Percentiles rank a stretch among this genome's conserved stretches.
phyloP scores from a whole-genome alignment of 1,140 invertebrate genomes.

The Tigriopus japonicus region DNA sequence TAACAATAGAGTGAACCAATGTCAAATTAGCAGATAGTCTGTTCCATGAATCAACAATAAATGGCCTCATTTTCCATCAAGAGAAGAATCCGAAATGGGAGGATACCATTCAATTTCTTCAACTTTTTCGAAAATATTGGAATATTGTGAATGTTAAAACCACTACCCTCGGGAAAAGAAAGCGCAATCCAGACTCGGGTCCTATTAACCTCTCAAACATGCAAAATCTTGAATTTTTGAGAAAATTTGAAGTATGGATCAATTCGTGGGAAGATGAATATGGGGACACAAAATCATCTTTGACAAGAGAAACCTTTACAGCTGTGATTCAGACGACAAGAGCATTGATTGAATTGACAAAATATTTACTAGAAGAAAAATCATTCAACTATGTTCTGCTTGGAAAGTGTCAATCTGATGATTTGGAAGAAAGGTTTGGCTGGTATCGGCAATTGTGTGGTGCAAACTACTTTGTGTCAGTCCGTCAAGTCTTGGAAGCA shows the following conservation, averaged over 20 bases:
- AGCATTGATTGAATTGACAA: not conserved
- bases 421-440: conserved; percentile 4
- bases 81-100: not conserved
- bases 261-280: not conserved
- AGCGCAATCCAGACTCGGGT: not conserved
- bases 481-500: conserved; percentile 1
- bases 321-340: not conserved
- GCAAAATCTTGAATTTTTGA: not conserved
- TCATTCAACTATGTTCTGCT: not conserved
- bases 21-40: conserved; percentile 1
- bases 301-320: not conserved
- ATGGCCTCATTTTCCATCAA: not conserved
- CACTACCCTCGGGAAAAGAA: not conserved
- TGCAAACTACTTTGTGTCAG: not conserved
- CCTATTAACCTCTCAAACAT: not conserved
- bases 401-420: not conserved
- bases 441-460: not conserved
- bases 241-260: not conserved
- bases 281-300: not conserved
- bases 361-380: not conserved
- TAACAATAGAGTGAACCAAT: not conserved
- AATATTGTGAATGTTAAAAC: not conserved
- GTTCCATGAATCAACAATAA: not conserved
- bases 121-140: no score
- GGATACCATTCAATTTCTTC: not conserved